A percentile compares a stretch with the other conserved stretches of the same genome.
Evolutionary conservation across 2,888 invertebrate genomes (phyloP).

Genomic region (Calliopum simillimum): DNA sequence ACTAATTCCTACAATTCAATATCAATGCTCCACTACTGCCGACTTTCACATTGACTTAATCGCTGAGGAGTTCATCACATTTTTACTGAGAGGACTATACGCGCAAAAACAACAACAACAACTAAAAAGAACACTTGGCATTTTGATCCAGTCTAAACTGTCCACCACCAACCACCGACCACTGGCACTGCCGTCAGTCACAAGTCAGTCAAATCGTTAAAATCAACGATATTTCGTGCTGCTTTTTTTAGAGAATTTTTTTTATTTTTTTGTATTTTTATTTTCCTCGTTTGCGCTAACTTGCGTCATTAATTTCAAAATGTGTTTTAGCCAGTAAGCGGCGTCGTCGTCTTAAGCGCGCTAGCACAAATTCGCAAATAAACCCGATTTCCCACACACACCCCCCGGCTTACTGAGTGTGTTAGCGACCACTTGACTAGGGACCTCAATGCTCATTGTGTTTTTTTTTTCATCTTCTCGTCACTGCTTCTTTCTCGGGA

Average conservation of each 20-base stretch:
- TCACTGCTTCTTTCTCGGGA: slow-evolving; percentile 8
- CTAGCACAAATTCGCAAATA: neutral
- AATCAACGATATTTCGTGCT: slow-evolving; percentile 10
- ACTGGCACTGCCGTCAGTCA: neutral
- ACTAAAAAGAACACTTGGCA: neutral
- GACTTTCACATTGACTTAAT: slow-evolving; percentile 9
- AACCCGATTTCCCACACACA: neutral
- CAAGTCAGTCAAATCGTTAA: slow-evolving; percentile 13
- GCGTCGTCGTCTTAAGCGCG: slow-evolving; percentile 16
- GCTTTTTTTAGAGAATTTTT: neutral
- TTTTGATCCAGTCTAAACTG: slow-evolving; percentile 10
- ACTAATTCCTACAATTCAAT: neutral
- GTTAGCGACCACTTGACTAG: neutral
- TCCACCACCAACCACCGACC: neutral
- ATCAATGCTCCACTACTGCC: neutral
- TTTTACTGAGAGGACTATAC: slow-evolving; percentile 20
- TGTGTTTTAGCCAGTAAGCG: slow-evolving; percentile 31
- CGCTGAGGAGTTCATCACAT: slow-evolving; percentile 16
- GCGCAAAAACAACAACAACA: too few relatives aligned
- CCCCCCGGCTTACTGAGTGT: neutral
- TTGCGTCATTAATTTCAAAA: slow-evolving; percentile 43
- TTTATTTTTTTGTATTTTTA: slow-evolving; percentile 48
- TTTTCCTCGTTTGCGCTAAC: slow-evolving; percentile 43
- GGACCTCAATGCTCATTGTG: neutral
- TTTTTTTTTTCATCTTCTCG: slow-evolving; percentile 14